Base-by-base conservation (phyloP, 2,113 vertebrate genomes). In the Polypterus bichir region DNA sequence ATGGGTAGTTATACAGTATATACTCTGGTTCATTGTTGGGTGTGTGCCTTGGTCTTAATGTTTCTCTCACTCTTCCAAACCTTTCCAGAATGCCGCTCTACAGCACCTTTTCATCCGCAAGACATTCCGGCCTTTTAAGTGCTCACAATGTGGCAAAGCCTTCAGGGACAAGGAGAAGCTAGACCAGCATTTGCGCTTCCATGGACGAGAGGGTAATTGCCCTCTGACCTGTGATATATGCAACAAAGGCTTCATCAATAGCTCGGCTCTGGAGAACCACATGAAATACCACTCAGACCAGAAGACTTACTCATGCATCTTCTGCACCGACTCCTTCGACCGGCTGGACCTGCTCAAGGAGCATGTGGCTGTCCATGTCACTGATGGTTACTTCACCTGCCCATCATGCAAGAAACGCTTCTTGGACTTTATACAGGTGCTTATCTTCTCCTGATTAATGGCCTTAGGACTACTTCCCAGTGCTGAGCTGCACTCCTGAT, bases 61-160 rank as follows among this genome's bases (percentile, higher is more conserved):
- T 63, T 5, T 69, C 11, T 47, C 59, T 48, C 48, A 27, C 47
- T 47, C 48, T 49, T 7, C 51, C 44, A 27, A 44, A 59, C 49
- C 27, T 64, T 83, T 84, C 51, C 86, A 98, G 96, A 98, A 97
- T 5, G 96, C 94, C 47, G 94, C 96, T 3, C 90, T 98, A 48
- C 94, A 97, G 80, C 96, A 98, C 73, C 88, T 97, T 27, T 98
- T 97, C 77, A 97, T 98, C 62, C 80, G 96, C 57, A 98, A 98
- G 75, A 91, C 91, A 44, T 94, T 97, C 67, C 91, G 96, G 52
- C 96, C 96, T 0, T 98, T 94, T 73, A 97, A 97, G 69, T 98
- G 96, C 73, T 77, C 90, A 45, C 92, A 96, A 70, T 98, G 96
- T 5, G 94, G 94, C 44, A 98, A 98, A 74, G 94, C 92, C 48